These are phyloP conservation scores for Acronicta aceris DNA, from an alignment of 2,888 invertebrate species.

Conservation along the genomic window DNA sequence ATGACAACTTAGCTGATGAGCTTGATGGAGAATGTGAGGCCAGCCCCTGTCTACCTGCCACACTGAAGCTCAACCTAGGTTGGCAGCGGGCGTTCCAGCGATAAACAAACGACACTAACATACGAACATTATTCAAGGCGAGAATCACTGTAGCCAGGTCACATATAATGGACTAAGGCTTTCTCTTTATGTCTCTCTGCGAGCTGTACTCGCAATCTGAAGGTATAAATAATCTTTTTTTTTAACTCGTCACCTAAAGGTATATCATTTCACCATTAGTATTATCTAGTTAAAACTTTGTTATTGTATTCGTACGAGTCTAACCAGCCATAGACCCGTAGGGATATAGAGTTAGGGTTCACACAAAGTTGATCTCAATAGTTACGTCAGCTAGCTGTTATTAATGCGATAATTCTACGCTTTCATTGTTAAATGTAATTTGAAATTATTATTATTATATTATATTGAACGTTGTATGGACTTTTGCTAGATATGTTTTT, in stretches of 20 bases:
- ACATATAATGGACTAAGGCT: conserved; percentile 45
- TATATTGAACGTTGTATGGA: conserved; percentile 76
- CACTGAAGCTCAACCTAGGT: conserved; percentile 81
- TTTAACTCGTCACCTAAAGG: conserved; percentile 54
- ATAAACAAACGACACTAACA: conserved; percentile 61
- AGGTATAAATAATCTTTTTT: conserved; percentile 47
- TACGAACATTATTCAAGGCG: conserved; percentile 30
- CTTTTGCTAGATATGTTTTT: conserved; percentile 78
- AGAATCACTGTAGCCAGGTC: conserved; percentile 37
- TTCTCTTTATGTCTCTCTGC: conserved; percentile 33
- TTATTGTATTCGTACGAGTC: conserved; percentile 77
- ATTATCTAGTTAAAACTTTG: conserved; percentile 62
- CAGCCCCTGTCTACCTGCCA: conserved; percentile 83
- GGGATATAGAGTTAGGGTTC: conserved; percentile 67
- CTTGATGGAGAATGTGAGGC: conserved; percentile 87
- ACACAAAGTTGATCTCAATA: conserved; percentile 65
- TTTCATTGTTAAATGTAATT: conserved; percentile 86
- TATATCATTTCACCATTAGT: conserved; percentile 61
- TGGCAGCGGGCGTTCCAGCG: conserved; percentile 85
- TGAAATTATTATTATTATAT: conserved; percentile 70
- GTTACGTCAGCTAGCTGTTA: conserved; percentile 67
- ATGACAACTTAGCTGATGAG: conserved; percentile 84
- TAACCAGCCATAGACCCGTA: conserved; percentile 86
- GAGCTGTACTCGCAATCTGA: conserved; percentile 46
- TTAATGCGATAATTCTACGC: conserved; percentile 75